Conservation (phyloP, 2,113 vertebrate genomes). For the Labeo catla region DNA sequence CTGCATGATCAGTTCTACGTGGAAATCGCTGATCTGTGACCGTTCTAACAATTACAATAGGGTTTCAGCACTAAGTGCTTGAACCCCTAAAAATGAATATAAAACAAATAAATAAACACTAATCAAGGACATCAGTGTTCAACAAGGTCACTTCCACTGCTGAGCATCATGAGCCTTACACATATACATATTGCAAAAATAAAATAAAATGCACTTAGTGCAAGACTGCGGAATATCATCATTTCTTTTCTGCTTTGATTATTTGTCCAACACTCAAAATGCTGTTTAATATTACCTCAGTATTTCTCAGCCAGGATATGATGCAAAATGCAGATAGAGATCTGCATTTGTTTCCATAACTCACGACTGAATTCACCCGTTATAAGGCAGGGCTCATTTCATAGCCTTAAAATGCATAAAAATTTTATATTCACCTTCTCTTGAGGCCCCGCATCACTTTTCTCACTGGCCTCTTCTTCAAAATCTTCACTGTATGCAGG, state of each 20-base stretch:
- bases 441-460: constrained; percentile 42
- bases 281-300: not conserved
- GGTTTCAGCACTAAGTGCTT: too few relatives aligned
- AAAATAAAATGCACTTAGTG: too few relatives aligned
- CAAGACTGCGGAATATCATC: not conserved
- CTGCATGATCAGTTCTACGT: too few relatives aligned
- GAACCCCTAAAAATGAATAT: too few relatives aligned
- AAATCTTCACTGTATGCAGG: constrained; percentile 90
- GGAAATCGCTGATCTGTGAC: too few relatives aligned
- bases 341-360: not conserved
- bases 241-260: not conserved
- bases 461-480: constrained; percentile 80
- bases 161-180: too few relatives aligned
- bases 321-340: not conserved
- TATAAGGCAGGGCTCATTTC: not conserved
- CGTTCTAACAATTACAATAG: too few relatives aligned
- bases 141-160: too few relatives aligned
- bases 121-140: too few relatives aligned
- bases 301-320: not conserved
- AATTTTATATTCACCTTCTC: constrained; percentile 60
- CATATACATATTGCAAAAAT: too few relatives aligned
- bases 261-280: not conserved
- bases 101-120: too few relatives aligned
- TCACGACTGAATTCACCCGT: not conserved
- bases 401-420: not conserved